Evolutionary conservation across 1,140 invertebrate species (phyloP).

Genomic region (Palaemon carinicauda): DNA sequence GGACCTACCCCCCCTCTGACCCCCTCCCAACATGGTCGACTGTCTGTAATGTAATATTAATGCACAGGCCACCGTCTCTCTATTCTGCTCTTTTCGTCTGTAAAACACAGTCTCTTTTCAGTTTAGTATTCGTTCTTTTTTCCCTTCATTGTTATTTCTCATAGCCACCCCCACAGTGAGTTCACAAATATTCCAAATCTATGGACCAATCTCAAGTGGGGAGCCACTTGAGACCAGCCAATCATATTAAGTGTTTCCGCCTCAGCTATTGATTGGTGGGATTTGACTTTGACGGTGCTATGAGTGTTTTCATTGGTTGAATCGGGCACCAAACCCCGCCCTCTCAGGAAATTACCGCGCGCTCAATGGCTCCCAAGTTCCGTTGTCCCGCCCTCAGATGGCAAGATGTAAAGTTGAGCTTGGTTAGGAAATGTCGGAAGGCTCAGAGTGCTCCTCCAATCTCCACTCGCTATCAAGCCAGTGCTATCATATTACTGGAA

Average conservation of each 20-base stretch:
- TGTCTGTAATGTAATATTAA: slow-evolving; percentile 59
- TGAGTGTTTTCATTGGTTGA: slow-evolving; percentile 36
- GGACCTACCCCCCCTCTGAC: too few relatives aligned
- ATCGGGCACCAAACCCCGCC: slow-evolving; percentile 25
- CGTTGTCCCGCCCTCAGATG: slow-evolving; percentile 44
- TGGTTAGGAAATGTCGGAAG: slow-evolving; percentile 59
- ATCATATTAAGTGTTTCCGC: slow-evolving; percentile 60
- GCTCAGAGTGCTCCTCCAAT: slow-evolving; percentile 57
- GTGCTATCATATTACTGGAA: slow-evolving; percentile 60
- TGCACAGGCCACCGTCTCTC: slow-evolving; percentile 56
- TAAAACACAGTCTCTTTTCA: slow-evolving; percentile 60
- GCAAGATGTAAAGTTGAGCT: slow-evolving; percentile 58
- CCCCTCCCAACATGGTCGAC: slow-evolving; percentile 51
- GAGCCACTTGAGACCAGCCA: slow-evolving; percentile 56
- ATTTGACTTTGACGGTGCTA: slow-evolving; percentile 56
- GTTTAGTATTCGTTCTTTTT: slow-evolving; percentile 52
- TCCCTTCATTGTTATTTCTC: slow-evolving; percentile 58
- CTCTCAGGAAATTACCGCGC: slow-evolving; percentile 14
- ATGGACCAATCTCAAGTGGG: slow-evolving; percentile 59
- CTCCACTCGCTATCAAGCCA: slow-evolving; percentile 57
- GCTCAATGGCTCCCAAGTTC: slow-evolving; percentile 29
- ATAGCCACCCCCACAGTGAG: slow-evolving; percentile 58
- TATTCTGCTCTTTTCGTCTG: slow-evolving; percentile 59
- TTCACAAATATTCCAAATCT: slow-evolving; percentile 60
- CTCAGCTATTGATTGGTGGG: slow-evolving; percentile 59